phyloP scores from a whole-genome alignment of 2,888 invertebrate species.

The Linhomoeus sp. region DNA sequence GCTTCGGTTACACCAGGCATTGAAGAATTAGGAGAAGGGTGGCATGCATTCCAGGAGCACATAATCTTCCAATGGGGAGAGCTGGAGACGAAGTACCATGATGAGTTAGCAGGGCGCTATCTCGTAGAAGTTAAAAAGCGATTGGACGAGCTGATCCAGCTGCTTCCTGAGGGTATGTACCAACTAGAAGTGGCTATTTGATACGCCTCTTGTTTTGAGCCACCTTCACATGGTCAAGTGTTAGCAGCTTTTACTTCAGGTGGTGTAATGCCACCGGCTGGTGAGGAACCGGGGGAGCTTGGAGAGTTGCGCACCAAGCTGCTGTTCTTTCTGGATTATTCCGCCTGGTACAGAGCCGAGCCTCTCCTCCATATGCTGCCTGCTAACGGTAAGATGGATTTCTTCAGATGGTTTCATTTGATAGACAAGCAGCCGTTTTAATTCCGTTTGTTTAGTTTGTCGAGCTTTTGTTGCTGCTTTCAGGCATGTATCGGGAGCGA shows the following conservation, averaged over 20 bases:
- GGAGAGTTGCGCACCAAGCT: conserved; percentile 44
- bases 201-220: not conserved
- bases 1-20: not conserved
- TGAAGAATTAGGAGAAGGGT: conserved; percentile 48
- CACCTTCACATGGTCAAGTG: not conserved
- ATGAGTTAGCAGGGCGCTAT: conserved; percentile 69
- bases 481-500: conserved; percentile 64
- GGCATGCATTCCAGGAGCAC: conserved; percentile 49
- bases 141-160: conserved; percentile 29
- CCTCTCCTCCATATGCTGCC: conserved; percentile 59
- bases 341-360: conserved; percentile 61
- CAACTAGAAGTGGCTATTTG: conserved; percentile 4
- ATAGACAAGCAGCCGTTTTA: not conserved
- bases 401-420: too few relatives aligned
- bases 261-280: conserved; percentile 28
- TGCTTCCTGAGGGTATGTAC: conserved; percentile 22
- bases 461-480: conserved; percentile 6
- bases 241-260: conserved; percentile 20
- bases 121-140: conserved; percentile 43
- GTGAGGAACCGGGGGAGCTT: conserved; percentile 34
- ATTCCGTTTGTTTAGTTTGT: conserved; percentile 1
- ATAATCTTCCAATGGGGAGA: conserved; percentile 76
- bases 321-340: conserved; percentile 56
- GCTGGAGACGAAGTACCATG: conserved; percentile 61
- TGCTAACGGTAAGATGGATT: too few relatives aligned